These are phyloP conservation scores for Ditylenchus weischeri DNA, from an alignment of 2,888 invertebrate genomes.

Conservation along the genomic window DNA sequence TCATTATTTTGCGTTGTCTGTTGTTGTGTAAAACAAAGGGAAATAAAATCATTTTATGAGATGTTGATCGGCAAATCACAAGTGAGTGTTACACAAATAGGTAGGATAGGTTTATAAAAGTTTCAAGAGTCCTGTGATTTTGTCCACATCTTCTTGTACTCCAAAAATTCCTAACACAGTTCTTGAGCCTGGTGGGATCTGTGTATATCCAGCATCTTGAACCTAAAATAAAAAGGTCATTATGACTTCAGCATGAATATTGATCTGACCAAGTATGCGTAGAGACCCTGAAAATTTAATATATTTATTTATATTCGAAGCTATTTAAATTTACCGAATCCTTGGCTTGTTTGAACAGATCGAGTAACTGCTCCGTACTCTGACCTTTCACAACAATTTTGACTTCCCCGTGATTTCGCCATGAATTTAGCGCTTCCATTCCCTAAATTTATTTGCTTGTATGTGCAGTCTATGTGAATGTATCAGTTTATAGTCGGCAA, in stretches of 20 bases:
- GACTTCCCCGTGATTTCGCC: conserved; percentile 40
- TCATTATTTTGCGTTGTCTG: too few species aligned
- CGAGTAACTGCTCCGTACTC: conserved; percentile 61
- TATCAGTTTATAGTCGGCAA: too few species aligned
- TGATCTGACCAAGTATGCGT: conserved; percentile 59
- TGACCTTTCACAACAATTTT: conserved; percentile 60
- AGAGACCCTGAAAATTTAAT: conserved; percentile 52
- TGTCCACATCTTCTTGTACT: conserved; percentile 59
- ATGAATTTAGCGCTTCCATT: conserved; percentile 31
- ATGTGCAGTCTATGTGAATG: background rate
- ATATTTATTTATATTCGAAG: background rate
- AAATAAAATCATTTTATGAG: too few species aligned
- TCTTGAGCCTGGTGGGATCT: conserved; percentile 62
- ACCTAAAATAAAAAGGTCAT: conserved; percentile 35
- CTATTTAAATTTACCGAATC: conserved; percentile 40
- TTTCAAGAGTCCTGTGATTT: conserved; percentile 61
- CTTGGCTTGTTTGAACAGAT: conserved; percentile 61
- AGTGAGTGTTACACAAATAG: background rate
- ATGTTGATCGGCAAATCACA: too few species aligned
- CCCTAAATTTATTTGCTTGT: conserved; percentile 28
- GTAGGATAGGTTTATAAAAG: conserved; percentile 49
- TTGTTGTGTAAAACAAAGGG: too few species aligned
- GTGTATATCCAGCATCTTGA: conserved; percentile 65
- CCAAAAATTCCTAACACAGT: conserved; percentile 63
- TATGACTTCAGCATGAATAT: too few species aligned